Evolutionary conservation across 2,797 vertebrate species (phyloP), one percentile per base, ranked within the genome.

Genomic region (Pangasius djambal): DNA sequence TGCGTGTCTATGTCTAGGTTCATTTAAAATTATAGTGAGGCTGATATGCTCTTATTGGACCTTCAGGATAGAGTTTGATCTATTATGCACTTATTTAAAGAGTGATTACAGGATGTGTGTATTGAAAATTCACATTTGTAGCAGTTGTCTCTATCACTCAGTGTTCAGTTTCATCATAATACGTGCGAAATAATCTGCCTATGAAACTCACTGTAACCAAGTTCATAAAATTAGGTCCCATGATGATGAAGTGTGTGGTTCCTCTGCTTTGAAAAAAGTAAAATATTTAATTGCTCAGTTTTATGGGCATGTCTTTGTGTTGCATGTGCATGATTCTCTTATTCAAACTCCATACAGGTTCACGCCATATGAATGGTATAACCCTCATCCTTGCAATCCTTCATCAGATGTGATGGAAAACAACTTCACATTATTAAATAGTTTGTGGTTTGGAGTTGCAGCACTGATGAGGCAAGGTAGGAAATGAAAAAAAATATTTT

Each of bases 391-490:
- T 0, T 99, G 98, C 96, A 99, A 98, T 95, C 97, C 98, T 20
- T 97, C 98, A 89, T 98, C 98, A 69, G 97, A 97, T 77, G 96
- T 98, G 88, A 96, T 99, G 94, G 97, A 99, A 96, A 99, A 99
- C 97, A 99, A 98, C 95, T 99, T 99, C 96, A 99, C 98, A 91
- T 95, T 99, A 91, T 96, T 99, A 92, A 99, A 99, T 95, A 99
- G 98, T 95, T 98, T 99, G 96, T 99, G 98, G 98, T 99, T 99
- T 95, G 98, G 97, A 93, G 97, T 99, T 91, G 98, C 98, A 94
- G 98, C 98, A 92, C 98, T 99, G 92, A 98, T 99, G 98, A 97
- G 97, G 91, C 98, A 99, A 98, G 98, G 98, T 98, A 97, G 94
- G 94, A 84, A 91, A 28, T 18, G 20, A 6, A 22, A 57, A 22